Percentiles rank a stretch among this genome's conserved stretches.
phyloP scores from a whole-genome alignment of 2,888 invertebrate genomes.

The Lysandra bellargus region DNA sequence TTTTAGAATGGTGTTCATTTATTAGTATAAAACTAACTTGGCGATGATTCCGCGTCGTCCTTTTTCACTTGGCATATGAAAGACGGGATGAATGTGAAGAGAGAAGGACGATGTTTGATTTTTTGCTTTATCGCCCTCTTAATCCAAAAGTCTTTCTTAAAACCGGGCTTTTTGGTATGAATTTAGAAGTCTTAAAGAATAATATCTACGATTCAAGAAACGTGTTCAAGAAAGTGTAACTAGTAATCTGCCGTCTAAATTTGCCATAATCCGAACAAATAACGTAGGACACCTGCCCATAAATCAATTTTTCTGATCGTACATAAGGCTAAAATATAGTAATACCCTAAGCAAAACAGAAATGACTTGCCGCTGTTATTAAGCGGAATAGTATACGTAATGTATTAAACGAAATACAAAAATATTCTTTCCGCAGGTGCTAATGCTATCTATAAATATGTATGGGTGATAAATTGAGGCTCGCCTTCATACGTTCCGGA shows the following conservation, averaged over 20 bases:
- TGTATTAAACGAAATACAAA: neutral
- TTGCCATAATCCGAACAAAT: neutral
- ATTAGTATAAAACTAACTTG: too few relatives aligned
- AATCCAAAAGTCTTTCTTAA: too few relatives aligned
- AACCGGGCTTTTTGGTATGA: too few relatives aligned
- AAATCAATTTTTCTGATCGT: neutral
- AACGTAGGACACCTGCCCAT: neutral
- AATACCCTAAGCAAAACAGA: neutral
- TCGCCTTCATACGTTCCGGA: slow-evolving; percentile 19
- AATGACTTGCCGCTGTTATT: neutral
- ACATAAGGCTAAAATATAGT: too few relatives aligned
- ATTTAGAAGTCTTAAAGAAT: neutral
- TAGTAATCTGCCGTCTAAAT: neutral
- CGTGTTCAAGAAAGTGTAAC: neutral
- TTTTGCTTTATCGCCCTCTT: too few relatives aligned
- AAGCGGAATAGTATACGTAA: neutral
- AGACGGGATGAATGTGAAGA: too few relatives aligned
- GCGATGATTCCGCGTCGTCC: too few relatives aligned
- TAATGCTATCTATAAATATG: slow-evolving; percentile 32
- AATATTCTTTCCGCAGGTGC: slow-evolving; percentile 33
- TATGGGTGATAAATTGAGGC: slow-evolving; percentile 23
- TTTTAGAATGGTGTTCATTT: too few relatives aligned
- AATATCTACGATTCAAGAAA: neutral
- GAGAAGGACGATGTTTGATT: too few relatives aligned
- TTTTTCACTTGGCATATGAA: too few relatives aligned